phyloP scores from a whole-genome alignment of 1,140 invertebrate species.

The Acromyrmex echinatior region DNA sequence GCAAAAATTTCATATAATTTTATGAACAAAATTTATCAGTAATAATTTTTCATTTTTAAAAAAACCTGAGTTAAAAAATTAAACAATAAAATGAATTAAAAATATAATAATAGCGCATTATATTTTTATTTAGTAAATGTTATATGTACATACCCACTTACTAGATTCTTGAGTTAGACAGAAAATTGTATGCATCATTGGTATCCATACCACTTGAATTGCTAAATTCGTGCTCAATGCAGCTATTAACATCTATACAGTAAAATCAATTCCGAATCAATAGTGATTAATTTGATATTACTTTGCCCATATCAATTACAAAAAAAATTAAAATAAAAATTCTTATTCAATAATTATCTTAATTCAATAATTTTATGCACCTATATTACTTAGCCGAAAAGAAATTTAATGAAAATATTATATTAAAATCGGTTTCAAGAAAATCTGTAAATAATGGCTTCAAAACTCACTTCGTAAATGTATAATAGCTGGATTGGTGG shows the following conservation, averaged over 20 bases:
- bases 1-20: neutral
- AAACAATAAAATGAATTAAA: neutral
- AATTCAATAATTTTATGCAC: neutral
- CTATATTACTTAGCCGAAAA: neutral
- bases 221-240: constrained; percentile 83
- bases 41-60: constrained; percentile 9
- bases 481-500: constrained; percentile 83
- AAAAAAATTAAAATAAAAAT: too few relatives aligned
- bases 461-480: constrained; percentile 82
- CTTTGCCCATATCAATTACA: neutral
- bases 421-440: neutral
- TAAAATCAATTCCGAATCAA: neutral
- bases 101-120: neutral
- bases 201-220: constrained; percentile 82
- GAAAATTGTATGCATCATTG: constrained; percentile 80
- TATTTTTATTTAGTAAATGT: neutral
- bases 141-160: constrained; percentile 80
- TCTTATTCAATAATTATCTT: neutral
- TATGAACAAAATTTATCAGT: neutral
- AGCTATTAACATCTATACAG: constrained; percentile 82
- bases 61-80: neutral
- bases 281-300: neutral
- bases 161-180: constrained; percentile 83
- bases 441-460: neutral
- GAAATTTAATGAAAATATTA: neutral